A percentile compares a stretch with the other conserved stretches of the same genome.
phyloP scores from a whole-genome alignment of 2,888 invertebrate genomes.

The Branchipolynoe longqiensis region DNA sequence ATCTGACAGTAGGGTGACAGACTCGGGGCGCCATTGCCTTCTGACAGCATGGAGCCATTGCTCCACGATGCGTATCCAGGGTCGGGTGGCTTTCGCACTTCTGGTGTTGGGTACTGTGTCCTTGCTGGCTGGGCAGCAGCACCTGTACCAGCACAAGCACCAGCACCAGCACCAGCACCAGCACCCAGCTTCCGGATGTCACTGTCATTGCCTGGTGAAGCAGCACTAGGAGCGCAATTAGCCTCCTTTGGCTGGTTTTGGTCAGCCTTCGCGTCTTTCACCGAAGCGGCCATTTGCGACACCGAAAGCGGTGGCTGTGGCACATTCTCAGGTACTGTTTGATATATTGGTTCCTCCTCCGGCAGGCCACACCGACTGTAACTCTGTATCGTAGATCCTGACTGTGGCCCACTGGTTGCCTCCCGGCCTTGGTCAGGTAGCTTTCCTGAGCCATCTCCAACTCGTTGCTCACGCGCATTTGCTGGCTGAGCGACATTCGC shows the following conservation, averaged over 20 bases:
- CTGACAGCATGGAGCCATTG: not conserved
- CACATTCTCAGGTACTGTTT: too few species aligned
- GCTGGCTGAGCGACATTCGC: too few species aligned
- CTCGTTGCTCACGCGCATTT: not conserved
- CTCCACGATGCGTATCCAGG: not conserved
- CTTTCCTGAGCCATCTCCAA: not conserved
- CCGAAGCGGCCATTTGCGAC: too few species aligned
- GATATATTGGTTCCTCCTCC: constrained; percentile 10
- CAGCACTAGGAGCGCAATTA: too few species aligned
- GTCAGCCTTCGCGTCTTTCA: too few species aligned
- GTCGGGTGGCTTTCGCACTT: not conserved
- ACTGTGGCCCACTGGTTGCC: not conserved
- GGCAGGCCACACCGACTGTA: constrained; percentile 18
- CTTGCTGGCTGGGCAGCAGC: not conserved
- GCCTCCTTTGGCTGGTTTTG: too few species aligned
- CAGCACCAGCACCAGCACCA: too few species aligned
- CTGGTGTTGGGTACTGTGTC: not conserved
- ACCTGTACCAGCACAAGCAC: too few species aligned
- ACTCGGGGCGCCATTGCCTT: not conserved
- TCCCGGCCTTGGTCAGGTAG: not conserved
- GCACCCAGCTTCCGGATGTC: too few species aligned
- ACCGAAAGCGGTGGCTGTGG: too few species aligned
- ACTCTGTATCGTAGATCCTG: constrained; percentile 3
- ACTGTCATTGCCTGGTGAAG: too few species aligned
- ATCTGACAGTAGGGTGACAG: not conserved